These are phyloP conservation scores for Leuciscus idus DNA, from an alignment of 2,113 vertebrate genomes.

Conservation along the genomic window DNA sequence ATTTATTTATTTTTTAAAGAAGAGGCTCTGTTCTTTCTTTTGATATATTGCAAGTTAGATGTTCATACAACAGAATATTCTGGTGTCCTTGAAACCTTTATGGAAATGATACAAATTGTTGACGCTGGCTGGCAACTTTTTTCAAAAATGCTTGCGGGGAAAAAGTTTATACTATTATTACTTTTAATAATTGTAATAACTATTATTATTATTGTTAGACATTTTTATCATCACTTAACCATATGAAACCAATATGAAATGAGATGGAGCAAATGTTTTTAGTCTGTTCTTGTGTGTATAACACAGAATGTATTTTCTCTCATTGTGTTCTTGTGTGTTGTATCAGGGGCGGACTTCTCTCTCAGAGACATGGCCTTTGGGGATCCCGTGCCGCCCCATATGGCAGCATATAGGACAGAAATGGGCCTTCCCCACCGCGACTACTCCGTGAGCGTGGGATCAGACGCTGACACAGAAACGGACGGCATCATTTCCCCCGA, in stretches of 20 bases:
- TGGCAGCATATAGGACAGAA: conserved; percentile 87
- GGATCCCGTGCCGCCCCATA: conserved; percentile 82
- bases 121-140: too few species aligned
- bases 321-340: conserved; percentile 7
- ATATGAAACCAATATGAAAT: neutral
- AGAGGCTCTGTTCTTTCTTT: too few species aligned
- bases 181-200: too few species aligned
- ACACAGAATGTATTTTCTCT: neutral
- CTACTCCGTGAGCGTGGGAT: conserved; percentile 88
- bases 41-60: too few species aligned
- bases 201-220: too few species aligned
- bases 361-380: conserved; percentile 89
- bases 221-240: neutral
- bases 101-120: too few species aligned
- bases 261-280: neutral
- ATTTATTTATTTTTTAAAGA: too few species aligned
- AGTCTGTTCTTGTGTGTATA: conserved; percentile 20
- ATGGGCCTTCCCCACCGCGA: conserved; percentile 87
- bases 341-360: conserved; percentile 88
- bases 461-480: conserved; percentile 89
- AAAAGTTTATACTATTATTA: too few species aligned
- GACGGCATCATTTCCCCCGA: conserved; percentile 91
- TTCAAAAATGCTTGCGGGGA: too few species aligned
- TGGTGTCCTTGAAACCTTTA: too few species aligned
- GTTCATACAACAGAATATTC: too few species aligned